Conservation (phyloP, 2,797 vertebrate species). For the Pipistrellus pygmaeus region DNA sequence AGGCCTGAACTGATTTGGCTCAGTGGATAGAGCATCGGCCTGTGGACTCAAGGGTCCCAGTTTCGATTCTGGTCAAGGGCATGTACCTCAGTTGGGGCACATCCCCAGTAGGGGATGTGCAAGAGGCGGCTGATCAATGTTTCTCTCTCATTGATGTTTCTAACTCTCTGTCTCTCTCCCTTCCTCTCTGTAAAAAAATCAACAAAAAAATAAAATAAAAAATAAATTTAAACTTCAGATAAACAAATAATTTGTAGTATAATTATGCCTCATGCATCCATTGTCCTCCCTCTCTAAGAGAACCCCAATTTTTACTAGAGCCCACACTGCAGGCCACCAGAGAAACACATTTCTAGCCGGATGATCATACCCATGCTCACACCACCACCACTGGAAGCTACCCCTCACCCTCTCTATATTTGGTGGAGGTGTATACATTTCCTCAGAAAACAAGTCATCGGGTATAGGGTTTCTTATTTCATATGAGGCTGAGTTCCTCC, state of each 20-base stretch:
- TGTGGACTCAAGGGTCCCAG: no score
- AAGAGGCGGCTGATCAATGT: no score
- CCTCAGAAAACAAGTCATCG: slow-evolving; percentile 20
- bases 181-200: no score
- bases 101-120: no score
- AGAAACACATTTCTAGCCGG: background rate
- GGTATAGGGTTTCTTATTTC: background rate
- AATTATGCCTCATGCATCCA: background rate
- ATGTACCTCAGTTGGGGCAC: no score
- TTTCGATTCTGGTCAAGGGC: no score
- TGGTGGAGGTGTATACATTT: background rate
- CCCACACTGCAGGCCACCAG: background rate
- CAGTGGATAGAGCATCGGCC: no score
- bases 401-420: background rate
- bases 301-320: background rate
- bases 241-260: background rate
- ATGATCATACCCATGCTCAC: slow-evolving; percentile 17
- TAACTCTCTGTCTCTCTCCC: no score
- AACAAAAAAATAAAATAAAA: no score
- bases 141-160: no score
- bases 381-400: background rate
- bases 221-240: slow-evolving; percentile 42
- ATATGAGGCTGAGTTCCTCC: background rate
- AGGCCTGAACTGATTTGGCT: background rate
- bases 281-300: slow-evolving; percentile 19